Evolutionary conservation across 2,113 vertebrate genomes (phyloP), one percentile per base, ranked within the genome.

Genomic region (Psammodynastes pulverulentus): DNA sequence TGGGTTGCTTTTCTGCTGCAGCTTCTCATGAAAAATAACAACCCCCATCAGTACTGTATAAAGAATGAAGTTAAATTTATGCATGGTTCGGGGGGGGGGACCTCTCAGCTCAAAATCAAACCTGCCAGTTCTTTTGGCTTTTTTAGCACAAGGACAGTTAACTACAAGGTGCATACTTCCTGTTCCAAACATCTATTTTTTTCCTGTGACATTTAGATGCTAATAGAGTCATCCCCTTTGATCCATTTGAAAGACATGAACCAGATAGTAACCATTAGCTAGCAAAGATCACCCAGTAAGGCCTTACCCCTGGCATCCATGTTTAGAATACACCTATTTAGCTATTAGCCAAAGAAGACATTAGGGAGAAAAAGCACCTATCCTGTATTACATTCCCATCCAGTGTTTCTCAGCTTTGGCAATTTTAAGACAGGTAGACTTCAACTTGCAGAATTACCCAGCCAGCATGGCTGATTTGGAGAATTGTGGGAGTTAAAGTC

Each of bases 301-400:
- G 49, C 1, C 19, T 0, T 0, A 51, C 48, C 15, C 3, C 5
- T 1, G 54, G 8, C 0, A 19, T 9, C 45, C 29, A 39, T 10
- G 9, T 90, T 90, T 90, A 43, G 3, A 45, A 26, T 2, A n/a
- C 5, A 54, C 49, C 17, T n/a, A 48, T 91, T 84, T 34, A 56
- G 49, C 8, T 23, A 23, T 85, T 54, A 84, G 21, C 7, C 24
- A 26, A 49, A 79, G 17, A 51, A 34, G 9, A 24, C 23, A 67
- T 6, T 56, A n/a, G 26, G 84, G 12, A 86, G 9, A 51, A 48
- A 29, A 45, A 26, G 12, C 29, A 29, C 24, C 5, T 56, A 5
- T 24, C 84, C 39, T 45, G 84, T 34, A 85, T 46, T 46, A 24
- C 9, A 24, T 85, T 85, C 9, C 21, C 84, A 46, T 46, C 19